Conservation (phyloP, 2,113 vertebrate species). For the Equus przewalskii region DNA sequence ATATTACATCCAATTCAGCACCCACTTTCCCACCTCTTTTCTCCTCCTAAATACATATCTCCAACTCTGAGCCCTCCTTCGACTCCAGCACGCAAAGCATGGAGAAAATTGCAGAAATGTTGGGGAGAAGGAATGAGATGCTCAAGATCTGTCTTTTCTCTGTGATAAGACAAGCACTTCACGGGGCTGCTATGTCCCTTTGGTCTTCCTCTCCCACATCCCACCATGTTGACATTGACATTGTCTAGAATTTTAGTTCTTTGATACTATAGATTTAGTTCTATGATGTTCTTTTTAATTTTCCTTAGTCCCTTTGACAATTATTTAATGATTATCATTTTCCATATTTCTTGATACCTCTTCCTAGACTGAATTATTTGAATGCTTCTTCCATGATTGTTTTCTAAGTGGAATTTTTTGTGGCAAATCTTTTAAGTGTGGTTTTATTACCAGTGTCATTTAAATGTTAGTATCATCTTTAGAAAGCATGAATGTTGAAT, state of each 20-base stretch:
- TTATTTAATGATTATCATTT: constrained; percentile 29
- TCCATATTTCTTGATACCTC: neutral
- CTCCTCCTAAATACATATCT: neutral
- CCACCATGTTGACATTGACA: neutral
- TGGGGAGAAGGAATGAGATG: neutral
- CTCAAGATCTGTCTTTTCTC: neutral
- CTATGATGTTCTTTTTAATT: neutral
- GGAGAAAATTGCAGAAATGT: neutral
- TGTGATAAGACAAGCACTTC: neutral
- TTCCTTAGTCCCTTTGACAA: neutral
- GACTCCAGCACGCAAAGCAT: neutral
- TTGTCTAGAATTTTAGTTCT: constrained; percentile 1
- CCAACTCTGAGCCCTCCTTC: neutral
- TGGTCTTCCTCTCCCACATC: neutral
- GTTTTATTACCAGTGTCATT: neutral
- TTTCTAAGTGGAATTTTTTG: neutral
- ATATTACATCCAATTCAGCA: neutral
- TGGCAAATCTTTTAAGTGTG: neutral
- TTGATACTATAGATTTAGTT: neutral
- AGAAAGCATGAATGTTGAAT: neutral
- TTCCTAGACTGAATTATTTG: neutral
- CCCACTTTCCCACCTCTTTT: neutral
- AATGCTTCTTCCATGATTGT: neutral
- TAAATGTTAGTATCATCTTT: constrained; percentile 11
- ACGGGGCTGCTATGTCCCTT: neutral